Percentiles rank a stretch among this genome's conserved stretches.
These are phyloP conservation scores for Euclidia mi DNA, from an alignment of 2,888 invertebrate genomes.

Conservation along the genomic window DNA sequence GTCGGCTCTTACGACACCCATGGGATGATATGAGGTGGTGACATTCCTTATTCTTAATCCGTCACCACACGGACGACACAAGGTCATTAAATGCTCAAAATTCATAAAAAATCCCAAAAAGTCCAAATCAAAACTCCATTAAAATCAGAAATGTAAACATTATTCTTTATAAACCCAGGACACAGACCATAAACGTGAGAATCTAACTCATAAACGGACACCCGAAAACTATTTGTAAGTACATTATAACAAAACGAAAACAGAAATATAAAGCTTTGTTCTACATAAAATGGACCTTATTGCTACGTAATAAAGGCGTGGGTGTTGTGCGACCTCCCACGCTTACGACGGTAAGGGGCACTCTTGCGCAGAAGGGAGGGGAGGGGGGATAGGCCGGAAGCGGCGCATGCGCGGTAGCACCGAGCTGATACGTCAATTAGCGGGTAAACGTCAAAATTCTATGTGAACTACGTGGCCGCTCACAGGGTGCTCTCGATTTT, in stretches of 20 bases:
- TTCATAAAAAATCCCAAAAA: too few species aligned
- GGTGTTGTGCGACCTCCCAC: conserved; percentile 65
- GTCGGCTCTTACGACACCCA: too few species aligned
- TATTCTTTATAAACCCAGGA: conserved; percentile 31
- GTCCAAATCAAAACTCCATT: conserved; percentile 15
- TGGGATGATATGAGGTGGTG: too few species aligned
- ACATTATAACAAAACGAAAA: conserved; percentile 50
- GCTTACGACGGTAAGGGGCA: conserved; percentile 47
- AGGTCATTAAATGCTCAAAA: too few species aligned
- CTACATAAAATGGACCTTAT: conserved; percentile 36
- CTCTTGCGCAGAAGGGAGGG: conserved; percentile 18
- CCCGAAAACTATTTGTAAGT: conserved; percentile 55
- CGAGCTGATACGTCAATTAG: conserved; percentile 83
- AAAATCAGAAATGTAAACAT: conserved; percentile 31
- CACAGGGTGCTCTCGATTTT: conserved; percentile 62
- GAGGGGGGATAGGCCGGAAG: conserved; percentile 61
- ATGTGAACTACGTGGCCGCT: conserved; percentile 73
- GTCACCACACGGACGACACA: too few species aligned
- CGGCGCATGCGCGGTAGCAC: conserved; percentile 79
- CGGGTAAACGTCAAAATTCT: conserved; percentile 79
- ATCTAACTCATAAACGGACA: conserved; percentile 49
- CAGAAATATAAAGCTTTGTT: conserved; percentile 4
- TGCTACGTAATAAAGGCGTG: conserved; percentile 24
- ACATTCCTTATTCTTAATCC: too few species aligned
- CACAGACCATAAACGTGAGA: conserved; percentile 53